phyloP scores from a whole-genome alignment of 2,113 vertebrate genomes.

The Python bivittatus region DNA sequence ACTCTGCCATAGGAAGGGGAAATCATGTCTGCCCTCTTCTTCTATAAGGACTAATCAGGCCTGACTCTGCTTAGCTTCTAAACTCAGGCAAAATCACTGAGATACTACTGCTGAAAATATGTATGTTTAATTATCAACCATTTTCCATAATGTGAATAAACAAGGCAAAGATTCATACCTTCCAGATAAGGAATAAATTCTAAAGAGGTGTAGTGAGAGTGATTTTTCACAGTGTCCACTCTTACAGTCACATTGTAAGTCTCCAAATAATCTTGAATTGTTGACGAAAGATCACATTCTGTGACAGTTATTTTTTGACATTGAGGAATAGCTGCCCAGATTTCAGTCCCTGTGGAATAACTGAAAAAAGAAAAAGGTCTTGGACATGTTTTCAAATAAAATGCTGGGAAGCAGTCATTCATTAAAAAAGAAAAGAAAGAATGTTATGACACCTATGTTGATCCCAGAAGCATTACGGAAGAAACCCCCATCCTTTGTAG shows the following conservation, averaged over 20 bases:
- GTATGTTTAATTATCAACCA: background rate
- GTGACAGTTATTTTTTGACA: conserved; percentile 56
- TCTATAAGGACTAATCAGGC: background rate
- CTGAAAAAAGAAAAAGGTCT: background rate
- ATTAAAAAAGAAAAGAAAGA: background rate
- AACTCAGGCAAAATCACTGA: background rate
- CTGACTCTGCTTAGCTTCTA: background rate
- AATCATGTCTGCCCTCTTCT: background rate
- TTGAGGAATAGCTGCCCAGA: conserved; percentile 58
- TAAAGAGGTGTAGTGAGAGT: conserved; percentile 55
- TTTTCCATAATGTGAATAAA: background rate
- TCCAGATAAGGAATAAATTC: conserved; percentile 20
- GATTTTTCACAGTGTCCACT: conserved; percentile 10
- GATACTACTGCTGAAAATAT: background rate
- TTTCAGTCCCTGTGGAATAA: background rate
- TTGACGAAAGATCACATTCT: conserved; percentile 56
- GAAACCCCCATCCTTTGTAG: background rate
- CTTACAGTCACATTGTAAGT: conserved; percentile 25
- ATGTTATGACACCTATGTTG: background rate
- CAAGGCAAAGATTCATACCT: conserved; percentile 51
- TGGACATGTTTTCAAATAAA: background rate
- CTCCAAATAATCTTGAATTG: background rate
- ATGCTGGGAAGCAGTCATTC: background rate
- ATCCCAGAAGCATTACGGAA: background rate
- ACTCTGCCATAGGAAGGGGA: background rate